Base-by-base conservation (phyloP, 2,797 vertebrate species). In the Rhyacichthys aspro region DNA sequence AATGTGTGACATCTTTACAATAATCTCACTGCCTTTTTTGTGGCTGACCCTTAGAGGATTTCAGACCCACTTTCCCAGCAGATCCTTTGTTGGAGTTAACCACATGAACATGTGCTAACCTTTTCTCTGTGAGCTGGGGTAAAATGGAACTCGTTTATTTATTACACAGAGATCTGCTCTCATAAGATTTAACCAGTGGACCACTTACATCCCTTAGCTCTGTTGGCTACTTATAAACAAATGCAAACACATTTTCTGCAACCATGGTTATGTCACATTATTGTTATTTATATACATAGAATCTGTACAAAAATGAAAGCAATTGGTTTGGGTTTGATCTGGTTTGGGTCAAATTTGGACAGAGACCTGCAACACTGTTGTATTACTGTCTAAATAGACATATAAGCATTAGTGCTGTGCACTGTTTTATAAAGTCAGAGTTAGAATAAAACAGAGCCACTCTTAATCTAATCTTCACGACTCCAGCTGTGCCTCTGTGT, bases 1-100 rank as follows among this genome's bases (percentile, higher is more conserved):
- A 78, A 79, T 74, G 70, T 82, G 76, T 79, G 70, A 83, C 65
- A 80, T 81, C 70, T 74, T 75, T 45, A 84, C 78, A 73, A 67
- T 71, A 60, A 70, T 49, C 56, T 56, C 67, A 63, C 41, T 62
- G 55, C 53, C 43, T 39, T 50, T n/a, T 73, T 42, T 63, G 28
- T 38, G 60, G 47, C 44, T 62, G 15, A 78, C 74, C 76, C 32
- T 0, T n/a, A 1, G 60, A 73, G 70, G 63, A 68, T 68, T 76
- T 71, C 16, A 83, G 73, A 79, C 67, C 69, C 77, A 74, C 59
- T 86, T 81, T 76, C 11, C 55, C 62, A 52, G 33, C 64, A 72
- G 70, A 74, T 60, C 45, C 28, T 78, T 58, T 48, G 47, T 37
- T 17, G 1, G 43, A 70, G 60, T 56, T 32, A 62, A 74, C 60